Evolutionary conservation across 2,888 invertebrate genomes (phyloP).

Genomic region (Agriopis aurantiaria): DNA sequence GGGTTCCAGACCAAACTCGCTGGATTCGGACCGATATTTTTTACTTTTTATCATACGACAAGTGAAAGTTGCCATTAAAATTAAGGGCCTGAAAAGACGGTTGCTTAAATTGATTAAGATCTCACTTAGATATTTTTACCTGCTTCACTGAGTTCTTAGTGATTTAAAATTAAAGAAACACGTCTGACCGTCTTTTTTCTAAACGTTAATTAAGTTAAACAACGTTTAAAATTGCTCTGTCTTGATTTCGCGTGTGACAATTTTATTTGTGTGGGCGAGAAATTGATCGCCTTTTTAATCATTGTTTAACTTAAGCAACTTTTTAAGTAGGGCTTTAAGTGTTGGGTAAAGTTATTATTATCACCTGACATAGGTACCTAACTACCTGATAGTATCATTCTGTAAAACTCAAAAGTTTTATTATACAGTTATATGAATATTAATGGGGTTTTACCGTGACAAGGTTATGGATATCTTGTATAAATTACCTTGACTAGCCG

Average conservation of each 20-base stretch:
- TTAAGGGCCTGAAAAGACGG: conserved; percentile 7
- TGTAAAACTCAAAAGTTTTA: background rate
- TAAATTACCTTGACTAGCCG: background rate
- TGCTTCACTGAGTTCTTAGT: no score
- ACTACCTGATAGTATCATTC: no score
- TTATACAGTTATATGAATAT: background rate
- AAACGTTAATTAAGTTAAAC: no score
- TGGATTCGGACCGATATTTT: conserved; percentile 43
- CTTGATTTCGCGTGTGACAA: no score
- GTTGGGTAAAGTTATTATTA: background rate
- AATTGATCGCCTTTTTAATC: no score
- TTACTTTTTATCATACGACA: conserved; percentile 26
- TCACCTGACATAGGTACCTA: no score
- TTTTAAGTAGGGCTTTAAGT: background rate
- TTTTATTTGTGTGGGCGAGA: no score
- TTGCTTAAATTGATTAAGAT: background rate
- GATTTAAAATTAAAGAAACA: background rate
- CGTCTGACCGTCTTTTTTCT: no score
- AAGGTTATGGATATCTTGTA: no score
- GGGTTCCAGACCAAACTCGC: conserved; percentile 48
- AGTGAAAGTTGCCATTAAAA: conserved; percentile 36
- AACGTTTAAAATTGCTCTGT: no score
- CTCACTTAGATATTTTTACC: no score
- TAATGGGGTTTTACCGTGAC: no score
- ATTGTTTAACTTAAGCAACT: background rate